Conservation (phyloP, 2,888 invertebrate genomes). For the Schrankia costaestrigalis region DNA sequence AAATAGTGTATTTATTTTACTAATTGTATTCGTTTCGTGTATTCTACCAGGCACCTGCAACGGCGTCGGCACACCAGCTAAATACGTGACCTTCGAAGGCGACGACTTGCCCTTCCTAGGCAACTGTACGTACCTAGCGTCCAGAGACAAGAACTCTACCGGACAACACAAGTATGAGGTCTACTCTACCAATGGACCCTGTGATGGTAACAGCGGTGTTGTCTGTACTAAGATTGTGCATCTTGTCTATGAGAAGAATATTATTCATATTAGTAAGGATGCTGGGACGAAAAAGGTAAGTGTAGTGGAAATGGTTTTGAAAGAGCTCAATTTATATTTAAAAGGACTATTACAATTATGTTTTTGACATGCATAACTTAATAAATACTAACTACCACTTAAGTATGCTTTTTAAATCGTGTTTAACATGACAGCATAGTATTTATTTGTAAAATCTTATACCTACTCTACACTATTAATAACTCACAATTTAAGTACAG, state of each 20-base stretch:
- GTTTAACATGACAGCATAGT: too few species aligned
- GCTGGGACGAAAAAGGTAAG: constrained; percentile 56
- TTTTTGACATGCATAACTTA: too few species aligned
- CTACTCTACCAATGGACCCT: constrained; percentile 86
- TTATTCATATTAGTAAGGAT: constrained; percentile 77
- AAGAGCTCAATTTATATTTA: too few species aligned
- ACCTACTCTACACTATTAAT: too few species aligned
- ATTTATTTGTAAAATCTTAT: too few species aligned
- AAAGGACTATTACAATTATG: too few species aligned
- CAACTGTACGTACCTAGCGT: constrained; percentile 91
- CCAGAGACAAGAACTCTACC: constrained; percentile 81
- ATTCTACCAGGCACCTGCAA: constrained; percentile 81
- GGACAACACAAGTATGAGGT: constrained; percentile 81
- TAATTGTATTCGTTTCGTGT: neutral
- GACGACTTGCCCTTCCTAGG: constrained; percentile 89
- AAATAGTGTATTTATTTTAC: neutral
- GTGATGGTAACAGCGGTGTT: constrained; percentile 74
- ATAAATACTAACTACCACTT: too few species aligned
- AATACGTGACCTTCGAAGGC: constrained; percentile 91
- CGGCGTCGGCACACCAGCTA: constrained; percentile 87
- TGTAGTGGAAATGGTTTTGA: neutral
- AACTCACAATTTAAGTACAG: too few species aligned
- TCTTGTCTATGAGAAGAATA: constrained; percentile 83
- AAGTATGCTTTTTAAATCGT: too few species aligned
- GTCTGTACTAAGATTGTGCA: constrained; percentile 86